Evolutionary conservation across 2,797 vertebrate genomes (phyloP).

Genomic region (Neopelma chrysocephalum): DNA sequence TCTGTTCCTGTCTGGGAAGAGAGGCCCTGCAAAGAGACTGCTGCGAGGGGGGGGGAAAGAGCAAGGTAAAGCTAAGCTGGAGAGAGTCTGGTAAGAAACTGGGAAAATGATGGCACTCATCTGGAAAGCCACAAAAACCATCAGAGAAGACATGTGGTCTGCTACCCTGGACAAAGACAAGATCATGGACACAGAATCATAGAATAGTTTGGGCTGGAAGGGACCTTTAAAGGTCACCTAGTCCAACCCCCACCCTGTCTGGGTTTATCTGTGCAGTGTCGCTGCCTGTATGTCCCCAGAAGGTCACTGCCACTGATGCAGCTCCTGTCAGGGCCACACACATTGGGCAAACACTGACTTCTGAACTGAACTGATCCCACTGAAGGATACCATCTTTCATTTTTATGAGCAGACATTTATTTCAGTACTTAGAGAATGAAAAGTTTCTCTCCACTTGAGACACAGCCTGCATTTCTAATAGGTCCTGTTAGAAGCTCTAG

Average conservation of each 20-base stretch:
- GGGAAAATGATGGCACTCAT: background rate
- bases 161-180: background rate
- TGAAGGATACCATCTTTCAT: background rate
- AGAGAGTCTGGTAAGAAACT: background rate
- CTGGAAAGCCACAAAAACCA: background rate
- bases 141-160: rapidly evolving
- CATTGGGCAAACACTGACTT: background rate
- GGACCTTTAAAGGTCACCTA: background rate
- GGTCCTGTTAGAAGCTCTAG: background rate
- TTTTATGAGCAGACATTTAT: background rate
- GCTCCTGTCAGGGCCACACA: background rate
- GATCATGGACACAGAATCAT: background rate
- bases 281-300: background rate
- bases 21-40: background rate
- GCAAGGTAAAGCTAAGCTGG: background rate
- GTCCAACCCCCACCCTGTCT: background rate
- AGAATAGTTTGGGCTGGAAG: background rate
- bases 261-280: background rate
- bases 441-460: background rate
- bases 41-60: background rate
- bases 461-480: rapidly evolving
- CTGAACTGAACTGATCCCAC: background rate
- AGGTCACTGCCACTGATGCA: background rate
- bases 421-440: background rate
- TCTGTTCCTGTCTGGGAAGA: background rate